phyloP scores from a whole-genome alignment of 2,797 vertebrate genomes.

The Cynopterus sphinx region DNA sequence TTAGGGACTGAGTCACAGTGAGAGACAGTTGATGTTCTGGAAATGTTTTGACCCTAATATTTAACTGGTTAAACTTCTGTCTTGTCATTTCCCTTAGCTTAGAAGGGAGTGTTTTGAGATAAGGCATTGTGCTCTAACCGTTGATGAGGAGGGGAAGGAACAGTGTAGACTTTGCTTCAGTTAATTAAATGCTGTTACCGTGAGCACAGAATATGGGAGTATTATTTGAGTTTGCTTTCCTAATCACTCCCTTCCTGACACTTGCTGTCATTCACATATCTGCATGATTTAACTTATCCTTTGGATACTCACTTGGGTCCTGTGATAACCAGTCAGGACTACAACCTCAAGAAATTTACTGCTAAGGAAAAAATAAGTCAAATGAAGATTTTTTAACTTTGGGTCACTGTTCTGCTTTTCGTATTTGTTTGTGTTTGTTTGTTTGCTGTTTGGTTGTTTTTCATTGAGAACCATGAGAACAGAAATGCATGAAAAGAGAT shows the following conservation, averaged over 20 bases:
- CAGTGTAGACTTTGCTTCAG: background rate
- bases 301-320: background rate
- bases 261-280: background rate
- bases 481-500: background rate
- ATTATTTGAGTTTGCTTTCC: constrained; percentile 58
- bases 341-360: constrained; percentile 17
- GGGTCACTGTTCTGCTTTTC: background rate
- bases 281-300: background rate
- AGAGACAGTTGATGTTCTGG: background rate
- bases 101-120: background rate
- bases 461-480: background rate
- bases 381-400: constrained; percentile 22
- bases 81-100: background rate
- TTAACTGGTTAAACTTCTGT: background rate
- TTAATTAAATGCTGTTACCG: background rate
- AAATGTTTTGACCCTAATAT: background rate
- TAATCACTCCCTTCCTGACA: constrained; percentile 12
- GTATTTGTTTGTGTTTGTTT: no score
- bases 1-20: background rate
- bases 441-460: no score
- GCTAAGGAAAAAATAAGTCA: background rate
- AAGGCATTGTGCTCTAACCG: background rate
- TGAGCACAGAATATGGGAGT: background rate
- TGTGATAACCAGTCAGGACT: background rate
- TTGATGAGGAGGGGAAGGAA: background rate